These are phyloP conservation scores for Oncopodura yosiiana DNA, from an alignment of 1,140 invertebrate species.

Conservation along the genomic window DNA sequence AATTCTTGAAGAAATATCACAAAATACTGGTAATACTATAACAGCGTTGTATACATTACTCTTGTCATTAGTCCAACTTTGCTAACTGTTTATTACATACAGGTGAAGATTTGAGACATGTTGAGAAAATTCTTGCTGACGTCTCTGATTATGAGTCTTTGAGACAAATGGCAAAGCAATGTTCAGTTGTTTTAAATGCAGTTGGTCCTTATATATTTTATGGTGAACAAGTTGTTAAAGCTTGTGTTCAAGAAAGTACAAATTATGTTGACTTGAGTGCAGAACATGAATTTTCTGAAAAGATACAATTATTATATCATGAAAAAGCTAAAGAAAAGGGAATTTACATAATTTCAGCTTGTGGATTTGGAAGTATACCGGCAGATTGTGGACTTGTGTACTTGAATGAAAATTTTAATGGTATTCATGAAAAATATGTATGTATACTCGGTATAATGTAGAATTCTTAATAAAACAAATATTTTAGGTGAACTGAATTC, in stretches of 20 bases:
- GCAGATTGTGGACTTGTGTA: conserved; percentile 42
- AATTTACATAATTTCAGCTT: conserved; percentile 74
- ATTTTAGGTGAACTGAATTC: conserved; percentile 36
- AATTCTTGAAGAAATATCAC: no score
- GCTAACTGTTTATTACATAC: conserved; percentile 25
- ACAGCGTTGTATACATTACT: neutral
- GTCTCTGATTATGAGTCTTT: conserved; percentile 59
- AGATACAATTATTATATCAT: conserved; percentile 69
- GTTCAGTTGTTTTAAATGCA: conserved; percentile 70
- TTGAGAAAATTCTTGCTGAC: conserved; percentile 66
- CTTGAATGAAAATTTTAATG: no score
- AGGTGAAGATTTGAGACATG: conserved; percentile 51
- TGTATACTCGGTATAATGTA: no score
- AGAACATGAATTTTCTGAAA: conserved; percentile 64
- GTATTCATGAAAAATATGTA: no score
- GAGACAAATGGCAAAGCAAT: conserved; percentile 59
- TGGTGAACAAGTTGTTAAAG: conserved; percentile 78
- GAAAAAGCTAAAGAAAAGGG: conserved; percentile 61
- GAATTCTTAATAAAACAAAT: no score
- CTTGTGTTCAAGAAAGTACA: conserved; percentile 66
- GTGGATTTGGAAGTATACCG: conserved; percentile 68
- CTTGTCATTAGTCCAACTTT: neutral
- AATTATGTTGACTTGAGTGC: conserved; percentile 77
- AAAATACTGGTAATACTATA: no score
- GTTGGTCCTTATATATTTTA: conserved; percentile 80